Evolutionary conservation across 1,140 invertebrate genomes (phyloP), one percentile per base, ranked within the genome.

Genomic region (Bombus waltoni): DNA sequence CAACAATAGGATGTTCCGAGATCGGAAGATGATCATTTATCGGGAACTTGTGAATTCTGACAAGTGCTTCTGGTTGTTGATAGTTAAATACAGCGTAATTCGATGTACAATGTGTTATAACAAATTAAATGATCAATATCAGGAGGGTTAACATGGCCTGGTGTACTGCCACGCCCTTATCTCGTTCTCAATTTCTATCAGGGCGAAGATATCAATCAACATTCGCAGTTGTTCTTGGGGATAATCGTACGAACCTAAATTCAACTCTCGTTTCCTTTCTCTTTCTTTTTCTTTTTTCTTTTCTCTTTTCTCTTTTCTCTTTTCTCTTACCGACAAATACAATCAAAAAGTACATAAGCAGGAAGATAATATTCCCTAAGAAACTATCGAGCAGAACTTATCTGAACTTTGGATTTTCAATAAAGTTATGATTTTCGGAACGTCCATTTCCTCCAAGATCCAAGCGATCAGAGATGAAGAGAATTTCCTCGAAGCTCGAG

Each of bases 141-240:
- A 53, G 76, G 22, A n/a, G 77, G 35, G 77, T 71, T 59, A 72
- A 71, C 68, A 22, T 25, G 35, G 18, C 35, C 79, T 72, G 79
- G 68, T 71, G 53, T 72, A 74, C 75, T 44, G 66, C 47, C 76
- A 62, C 40, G 68, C 57, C 35, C 11, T 81, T 40, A 47, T 44
- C 83, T 79, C 40, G 70, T 8, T 44, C 35, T 42, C 44, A 32
- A 66, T 68, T 74, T 81, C 79, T 44, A n/a, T 81, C 71, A 75
- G 79, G 25, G 59, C 62, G 62, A 68, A 68, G 66, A 35, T 40
- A 44, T 10, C 70, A 57, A 42, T 8, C 42, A 57, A 66, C 22
- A 22, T 80, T 66, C 38, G 11, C 35, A 38, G 47, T 81, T 74
- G 78, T 22, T 75, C 79, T 85, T 81, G 79, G 84, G 79, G 79